Evolutionary conservation across 2,113 vertebrate genomes (phyloP), one percentile per base, ranked within the genome.

Genomic region (Trachemys scripta): DNA sequence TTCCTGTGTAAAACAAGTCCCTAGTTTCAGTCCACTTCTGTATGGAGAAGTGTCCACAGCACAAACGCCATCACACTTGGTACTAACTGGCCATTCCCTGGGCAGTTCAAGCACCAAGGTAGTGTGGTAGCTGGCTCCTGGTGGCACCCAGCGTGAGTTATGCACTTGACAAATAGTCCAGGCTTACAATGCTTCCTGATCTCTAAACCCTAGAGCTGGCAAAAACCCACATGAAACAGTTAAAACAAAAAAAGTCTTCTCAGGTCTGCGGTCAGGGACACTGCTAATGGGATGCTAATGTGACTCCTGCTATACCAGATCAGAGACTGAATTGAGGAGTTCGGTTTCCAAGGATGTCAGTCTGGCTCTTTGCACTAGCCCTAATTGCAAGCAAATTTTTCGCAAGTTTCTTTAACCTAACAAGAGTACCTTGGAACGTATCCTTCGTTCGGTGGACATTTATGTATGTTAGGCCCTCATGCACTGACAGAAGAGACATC

Each of bases 271-370:
- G 76, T 90, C 90, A 93, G 93, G 87, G 79, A 96, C 84, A 17
- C 24, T 57, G n/a, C 51, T 42, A n/a, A n/a, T 27, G 25, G n/a
- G n/a, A 27, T 42, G 12, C n/a, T 83, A 91, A 87, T 49, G 24
- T 53, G 86, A 78, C 75, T 76, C 4, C 82, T 94, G 0, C 86
- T 92, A 93, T 79, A 25, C 65, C 57, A 88, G 85, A 75, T 93
- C 81, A 81, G 79, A 93, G 93, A 83, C 25, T 92, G 96, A 79
- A 91, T 95, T 85, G 92, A 95, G 65, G 84, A 85, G 78, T 92
- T 87, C 79, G 91, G 6, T 75, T 94, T 95, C 62, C 78, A 65
- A 92, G 89, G 93, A 93, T 19, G 72, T 51, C 53, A 49, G 82
- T 96, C 91, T 38, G 19, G 65, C 7, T 38, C 65, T 38, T 38